Evolutionary conservation across 64 coral and sea anemone genomes (phyloP), one percentile per base, ranked within the genome.

Genomic region (Pachyseris speciosa): DNA sequence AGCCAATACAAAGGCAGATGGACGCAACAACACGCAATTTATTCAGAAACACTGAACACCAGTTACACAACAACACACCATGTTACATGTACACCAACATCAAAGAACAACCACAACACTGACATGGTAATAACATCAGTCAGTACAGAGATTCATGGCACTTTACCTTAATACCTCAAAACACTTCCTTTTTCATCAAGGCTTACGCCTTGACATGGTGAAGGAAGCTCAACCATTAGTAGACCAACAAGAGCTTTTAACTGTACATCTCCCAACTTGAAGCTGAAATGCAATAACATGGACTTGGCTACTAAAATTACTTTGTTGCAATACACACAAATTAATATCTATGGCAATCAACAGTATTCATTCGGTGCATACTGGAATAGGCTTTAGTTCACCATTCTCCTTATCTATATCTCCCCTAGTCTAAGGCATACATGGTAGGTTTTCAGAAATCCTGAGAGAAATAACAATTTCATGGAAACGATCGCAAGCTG

Each of bases 111-210:
- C 7, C 77, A 80, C 33, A 61, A 80, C 51, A 80, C 50, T 57
- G 77, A 80, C 31, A 80, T 80, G 4, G 9, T 40, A 25, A 17
- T 1, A 7, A 41, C 37, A 2, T 9, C 55, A 61, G 52, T 38
- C 51, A 61, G 49, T 73, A 44, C 39, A 44, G 69, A 39, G 20
- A 60, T 61, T 38, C 37, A 32, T 67, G 38, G 67, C 32, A 80
- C 77, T 80, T 80, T 80, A 80, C 77, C 77, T 80, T 61, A 17
- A 60, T 1, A 80, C 77, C 51, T 80, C 77, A 60, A 80, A 80
- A 59, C 77, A 80, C 77, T 80, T 80, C 77, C 77, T 80, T 80
- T 80, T 80, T 80, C 77, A 57, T 80, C 77, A 80, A 80, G 77
- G 61, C 77, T 80, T 37, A 20, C 0, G 77, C 31, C 77, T 80